Percentiles rank a stretch among this genome's conserved stretches.
Evolutionary conservation across 2,113 vertebrate species (phyloP).

Genomic region (Chaetodon auriga): DNA sequence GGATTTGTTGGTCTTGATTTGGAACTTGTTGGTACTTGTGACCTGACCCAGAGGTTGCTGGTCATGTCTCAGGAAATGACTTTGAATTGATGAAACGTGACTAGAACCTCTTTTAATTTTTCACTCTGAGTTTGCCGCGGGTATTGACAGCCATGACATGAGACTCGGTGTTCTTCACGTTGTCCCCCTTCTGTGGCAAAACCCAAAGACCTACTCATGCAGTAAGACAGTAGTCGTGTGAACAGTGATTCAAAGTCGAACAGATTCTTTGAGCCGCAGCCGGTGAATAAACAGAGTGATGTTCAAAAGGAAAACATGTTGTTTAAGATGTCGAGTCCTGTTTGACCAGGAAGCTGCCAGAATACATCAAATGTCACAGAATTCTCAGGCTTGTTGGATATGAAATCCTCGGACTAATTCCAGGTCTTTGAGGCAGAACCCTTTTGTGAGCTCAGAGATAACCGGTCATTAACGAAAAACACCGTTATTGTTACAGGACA

Average conservation of each 20-base stretch:
- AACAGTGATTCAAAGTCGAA: neutral
- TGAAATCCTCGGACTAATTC: neutral
- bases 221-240: neutral
- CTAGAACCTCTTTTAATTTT: too few species aligned
- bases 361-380: neutral
- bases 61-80: too few species aligned
- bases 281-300: neutral
- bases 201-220: neutral
- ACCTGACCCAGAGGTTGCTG: too few species aligned
- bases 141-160: neutral
- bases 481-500: neutral
- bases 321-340: neutral
- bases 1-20: too few species aligned
- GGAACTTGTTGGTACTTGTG: too few species aligned
- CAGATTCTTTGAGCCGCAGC: neutral
- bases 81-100: too few species aligned
- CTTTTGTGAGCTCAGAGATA: neutral
- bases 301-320: neutral
- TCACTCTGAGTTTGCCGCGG: too few species aligned
- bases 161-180: neutral
- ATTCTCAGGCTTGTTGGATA: neutral
- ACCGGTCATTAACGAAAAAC: neutral
- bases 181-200: neutral
- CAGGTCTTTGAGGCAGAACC: neutral
- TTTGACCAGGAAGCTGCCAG: neutral